Base-by-base conservation (phyloP, 1,140 invertebrate genomes). In the Leptopilina clavipes region DNA sequence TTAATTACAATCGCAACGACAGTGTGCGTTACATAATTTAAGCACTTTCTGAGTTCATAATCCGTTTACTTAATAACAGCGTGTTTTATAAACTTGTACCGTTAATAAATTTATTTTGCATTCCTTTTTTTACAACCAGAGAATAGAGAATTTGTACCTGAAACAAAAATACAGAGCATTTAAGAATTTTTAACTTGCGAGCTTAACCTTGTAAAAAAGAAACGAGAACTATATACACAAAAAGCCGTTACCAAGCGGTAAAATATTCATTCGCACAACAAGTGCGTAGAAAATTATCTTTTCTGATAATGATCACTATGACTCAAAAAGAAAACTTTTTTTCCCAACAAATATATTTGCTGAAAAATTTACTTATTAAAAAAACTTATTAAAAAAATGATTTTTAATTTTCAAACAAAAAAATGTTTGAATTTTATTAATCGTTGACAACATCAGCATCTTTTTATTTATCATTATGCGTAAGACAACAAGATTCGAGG, bases 1-100 rank as follows among this genome's bases (percentile, higher is more conserved):
- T 83, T 81, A 80, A 86, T 86, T 82, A 81, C 76, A 71, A 80
- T 80, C 48, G 77, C 80, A 40, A 75, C 81, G 79, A 82, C 74
- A 82, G 70, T 17, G 76, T 83, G 70, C n/a, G 76, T 86, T 86
- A 85, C 76, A 81, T 86, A 84, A 83, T 86, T 80, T 76, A 72
- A 72, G 80, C 79, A 81, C 75, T 65, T 79, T 76, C 70, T 71
- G 37, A n/a, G 40, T 71, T 19, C 14, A 44, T 44, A 44, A 48
- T 43, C 37, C 40, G 17, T 71, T 71, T 25, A 71, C 19, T 19
- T 45, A 43, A 71, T 25, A 22, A 3, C 59, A 65, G 22, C 19
- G 12, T 37, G 59, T n/a, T n/a, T n/a, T n/a, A n/a, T n/a, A n/a
- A n/a, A n/a, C n/a, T n/a, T 22, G 59, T 31, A 65, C 11, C n/a